Base-by-base conservation (phyloP, 2,888 invertebrate genomes). In the Aporophyla nigra region DNA sequence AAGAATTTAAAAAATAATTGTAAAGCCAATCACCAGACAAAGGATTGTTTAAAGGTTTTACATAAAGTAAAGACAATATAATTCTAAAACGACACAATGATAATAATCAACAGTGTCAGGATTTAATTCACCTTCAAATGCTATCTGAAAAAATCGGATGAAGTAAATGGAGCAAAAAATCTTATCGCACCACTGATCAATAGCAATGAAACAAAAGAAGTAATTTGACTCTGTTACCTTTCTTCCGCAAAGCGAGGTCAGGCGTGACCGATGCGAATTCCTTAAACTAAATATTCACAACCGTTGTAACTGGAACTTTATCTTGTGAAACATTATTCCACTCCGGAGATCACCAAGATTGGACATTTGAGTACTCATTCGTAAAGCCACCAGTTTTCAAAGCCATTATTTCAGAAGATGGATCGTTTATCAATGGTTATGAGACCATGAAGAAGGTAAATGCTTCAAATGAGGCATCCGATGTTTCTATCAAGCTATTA, bases 161-260 rank as follows among this genome's bases (percentile, higher is more conserved):
- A 89, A 90, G 78, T 89, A 91, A 92, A 86, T 91, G 79, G 88
- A 92, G 90, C 90, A 93, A 94, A 93, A 94, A 92, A 88, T 88
- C 82, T 89, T 90, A 90, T 89, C 90, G 82, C 88, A 85, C 88
- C 84, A 88, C 75, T 90, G 90, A 91, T 91, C 91, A 87, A 90
- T 90, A 88, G 90, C 88, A 91, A 90, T 93, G 91, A 94, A 94
- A 94, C 94, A 94, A 94, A 93, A 95, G 92, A 92, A 93, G 92
- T 94, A 93, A 94, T 93, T 83, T 83, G 86, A 88, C 76, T 92
- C 91, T 89, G 92, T 90, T 93, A 93, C 93, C 92, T 95, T 95
- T 95, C 96, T 96, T 96, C 96, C 95, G 95, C 91, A 93, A 93
- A 84, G 87, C 93, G 94, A 96, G 96, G 95, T 94, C 95, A 93